A percentile compares a stretch with the other conserved stretches of the same genome.
Evolutionary conservation across 2,888 invertebrate genomes (phyloP).

Genomic region (Parasteatoda lunata): DNA sequence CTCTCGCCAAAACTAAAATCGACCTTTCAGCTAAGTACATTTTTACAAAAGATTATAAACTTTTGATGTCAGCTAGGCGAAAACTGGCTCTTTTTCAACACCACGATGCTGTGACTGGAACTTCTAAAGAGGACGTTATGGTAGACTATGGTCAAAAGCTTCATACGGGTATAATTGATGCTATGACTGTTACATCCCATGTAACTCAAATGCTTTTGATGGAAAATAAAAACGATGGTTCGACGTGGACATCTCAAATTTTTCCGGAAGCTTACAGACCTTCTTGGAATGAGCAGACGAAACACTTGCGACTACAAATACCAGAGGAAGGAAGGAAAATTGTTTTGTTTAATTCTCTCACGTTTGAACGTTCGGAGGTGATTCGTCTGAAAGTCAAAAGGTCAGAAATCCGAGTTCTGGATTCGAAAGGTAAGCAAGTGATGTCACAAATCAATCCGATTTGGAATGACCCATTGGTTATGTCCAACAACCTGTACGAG

Average conservation of each 20-base stretch:
- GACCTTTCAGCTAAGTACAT: slow-evolving; percentile 19
- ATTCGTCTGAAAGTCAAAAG: slow-evolving; percentile 83
- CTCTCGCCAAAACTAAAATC: slow-evolving; percentile 73
- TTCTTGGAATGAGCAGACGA: slow-evolving; percentile 84
- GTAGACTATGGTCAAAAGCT: slow-evolving; percentile 92
- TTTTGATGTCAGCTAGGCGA: slow-evolving; percentile 80
- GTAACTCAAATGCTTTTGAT: slow-evolving; percentile 69
- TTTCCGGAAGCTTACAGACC: slow-evolving; percentile 79
- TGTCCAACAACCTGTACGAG: slow-evolving; percentile 76
- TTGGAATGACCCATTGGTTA: slow-evolving; percentile 68
- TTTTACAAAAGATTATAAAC: slow-evolving; percentile 65
- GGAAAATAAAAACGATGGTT: slow-evolving; percentile 29
- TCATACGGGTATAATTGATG: slow-evolving; percentile 87
- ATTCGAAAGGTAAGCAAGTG: slow-evolving; percentile 75
- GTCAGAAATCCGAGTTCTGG: slow-evolving; percentile 81
- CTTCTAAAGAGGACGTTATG: slow-evolving; percentile 93
- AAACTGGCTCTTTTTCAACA: slow-evolving; percentile 95
- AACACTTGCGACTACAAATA: slow-evolving; percentile 78
- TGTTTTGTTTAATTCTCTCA: slow-evolving; percentile 88
- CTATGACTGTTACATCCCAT: slow-evolving; percentile 81
- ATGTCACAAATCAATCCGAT: slow-evolving; percentile 76
- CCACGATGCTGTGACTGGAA: slow-evolving; percentile 98
- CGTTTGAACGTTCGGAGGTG: slow-evolving; percentile 85
- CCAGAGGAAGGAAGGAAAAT: slow-evolving; percentile 74
- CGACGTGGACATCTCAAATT: slow-evolving; percentile 69